Conservation (phyloP, 2,113 vertebrate species). For the Cricetomys ansorgei region DNA sequence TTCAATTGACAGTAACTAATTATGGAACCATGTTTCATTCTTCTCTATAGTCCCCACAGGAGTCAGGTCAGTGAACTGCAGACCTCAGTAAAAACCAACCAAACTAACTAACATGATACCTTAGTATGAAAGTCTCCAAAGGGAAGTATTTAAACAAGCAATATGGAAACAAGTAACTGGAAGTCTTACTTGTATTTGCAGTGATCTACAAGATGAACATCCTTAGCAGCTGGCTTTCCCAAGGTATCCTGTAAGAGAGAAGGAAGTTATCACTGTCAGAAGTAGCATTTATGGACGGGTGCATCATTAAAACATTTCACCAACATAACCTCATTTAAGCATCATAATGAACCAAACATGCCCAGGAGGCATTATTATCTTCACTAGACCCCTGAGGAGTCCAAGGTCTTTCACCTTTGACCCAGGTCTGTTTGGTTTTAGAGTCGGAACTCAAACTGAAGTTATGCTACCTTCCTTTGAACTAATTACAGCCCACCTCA, state of each 20-base stretch:
- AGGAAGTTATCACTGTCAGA: neutral
- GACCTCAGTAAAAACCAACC: neutral
- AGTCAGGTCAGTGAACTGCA: neutral
- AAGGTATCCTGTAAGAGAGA: slow-evolving; percentile 92
- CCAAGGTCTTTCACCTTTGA: neutral
- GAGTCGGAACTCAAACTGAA: neutral
- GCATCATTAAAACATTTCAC: neutral
- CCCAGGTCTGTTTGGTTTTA: neutral
- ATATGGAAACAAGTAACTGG: neutral
- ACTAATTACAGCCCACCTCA: neutral
- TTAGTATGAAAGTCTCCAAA: neutral
- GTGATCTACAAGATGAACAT: slow-evolving; percentile 96
- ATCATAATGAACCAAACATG: neutral
- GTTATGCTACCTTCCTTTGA: neutral
- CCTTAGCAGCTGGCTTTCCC: slow-evolving; percentile 95
- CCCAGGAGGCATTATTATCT: neutral
- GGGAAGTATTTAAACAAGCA: neutral
- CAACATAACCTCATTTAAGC: neutral
- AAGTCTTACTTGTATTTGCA: slow-evolving; percentile 97
- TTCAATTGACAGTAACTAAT: neutral
- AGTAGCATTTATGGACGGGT: neutral
- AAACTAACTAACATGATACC: neutral
- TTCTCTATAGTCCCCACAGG: neutral
- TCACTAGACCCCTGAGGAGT: neutral
- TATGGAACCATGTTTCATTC: neutral